These are phyloP conservation scores for Omphaloscelis lunosa DNA, from an alignment of 2,888 invertebrate species.

Conservation along the genomic window DNA sequence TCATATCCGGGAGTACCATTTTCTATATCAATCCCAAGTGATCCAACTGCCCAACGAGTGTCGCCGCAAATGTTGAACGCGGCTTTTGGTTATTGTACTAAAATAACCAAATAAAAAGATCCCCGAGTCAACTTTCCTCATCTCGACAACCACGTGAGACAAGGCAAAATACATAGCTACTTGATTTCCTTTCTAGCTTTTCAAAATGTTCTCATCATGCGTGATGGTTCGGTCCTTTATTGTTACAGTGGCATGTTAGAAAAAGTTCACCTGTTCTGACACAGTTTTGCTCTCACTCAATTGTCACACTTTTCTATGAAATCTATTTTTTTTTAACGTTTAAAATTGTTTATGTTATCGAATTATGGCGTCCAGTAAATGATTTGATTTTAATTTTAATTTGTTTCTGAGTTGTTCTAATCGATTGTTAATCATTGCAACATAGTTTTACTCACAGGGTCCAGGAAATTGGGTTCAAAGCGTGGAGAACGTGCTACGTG, in stretches of 20 bases:
- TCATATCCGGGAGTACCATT: not conserved
- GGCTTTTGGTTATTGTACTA: not conserved
- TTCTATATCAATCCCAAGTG: not conserved
- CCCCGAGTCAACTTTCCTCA: not conserved
- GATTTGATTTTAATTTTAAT: not conserved
- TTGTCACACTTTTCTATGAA: not conserved
- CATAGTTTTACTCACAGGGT: not conserved
- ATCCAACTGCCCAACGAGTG: not conserved
- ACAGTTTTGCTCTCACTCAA: not conserved
- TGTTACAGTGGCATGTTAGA: not conserved
- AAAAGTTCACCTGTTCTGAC: not conserved
- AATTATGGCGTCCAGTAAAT: not conserved
- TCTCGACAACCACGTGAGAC: not conserved
- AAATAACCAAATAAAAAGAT: not conserved
- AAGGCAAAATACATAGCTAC: not conserved
- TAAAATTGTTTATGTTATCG: not conserved
- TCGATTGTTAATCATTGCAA: not conserved
- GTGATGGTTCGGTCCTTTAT: not conserved
- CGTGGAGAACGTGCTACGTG: constrained; percentile 6
- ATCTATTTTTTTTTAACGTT: too few relatives aligned
- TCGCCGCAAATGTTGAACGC: not conserved
- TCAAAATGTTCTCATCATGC: not conserved
- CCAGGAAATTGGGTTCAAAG: not conserved
- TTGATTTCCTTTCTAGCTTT: not conserved
- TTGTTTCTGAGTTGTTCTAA: not conserved